Evolutionary conservation across 64 coral and sea anemone species (phyloP).

Genomic region (Pachyseris speciosa): DNA sequence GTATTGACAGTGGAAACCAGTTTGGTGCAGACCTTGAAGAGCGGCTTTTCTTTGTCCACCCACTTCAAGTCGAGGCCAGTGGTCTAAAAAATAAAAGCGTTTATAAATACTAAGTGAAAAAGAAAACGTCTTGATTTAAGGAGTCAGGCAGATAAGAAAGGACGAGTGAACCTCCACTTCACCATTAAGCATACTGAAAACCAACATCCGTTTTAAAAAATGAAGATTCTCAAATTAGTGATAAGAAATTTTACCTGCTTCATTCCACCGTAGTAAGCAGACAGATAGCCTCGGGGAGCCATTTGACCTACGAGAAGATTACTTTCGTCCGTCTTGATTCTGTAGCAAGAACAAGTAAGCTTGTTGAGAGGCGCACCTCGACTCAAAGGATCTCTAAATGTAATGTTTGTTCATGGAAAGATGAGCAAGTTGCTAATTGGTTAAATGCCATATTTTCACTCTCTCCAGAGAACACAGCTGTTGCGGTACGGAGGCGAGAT

Average conservation of each 20-base stretch:
- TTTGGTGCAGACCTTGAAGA: conserved; percentile 83
- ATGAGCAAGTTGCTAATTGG: too few relatives aligned
- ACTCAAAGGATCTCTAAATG: background rate
- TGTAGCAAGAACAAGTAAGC: background rate
- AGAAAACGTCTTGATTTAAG: background rate
- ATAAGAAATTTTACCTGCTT: conserved; percentile 59
- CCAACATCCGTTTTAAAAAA: too few relatives aligned
- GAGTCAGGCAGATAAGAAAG: too few relatives aligned
- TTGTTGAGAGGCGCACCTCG: background rate
- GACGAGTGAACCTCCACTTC: too few relatives aligned
- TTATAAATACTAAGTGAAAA: too few relatives aligned
- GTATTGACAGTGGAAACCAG: conserved; percentile 92
- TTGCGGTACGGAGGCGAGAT: too few relatives aligned
- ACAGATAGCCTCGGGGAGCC: conserved; percentile 87
- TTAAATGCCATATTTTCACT: too few relatives aligned
- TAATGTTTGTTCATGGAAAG: too few relatives aligned
- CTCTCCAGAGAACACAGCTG: too few relatives aligned
- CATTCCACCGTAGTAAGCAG: conserved; percentile 69
- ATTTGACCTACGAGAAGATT: conserved; percentile 66
- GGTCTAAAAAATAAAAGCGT: conserved; percentile 61
- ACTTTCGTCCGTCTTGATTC: conserved; percentile 66
- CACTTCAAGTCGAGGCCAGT: conserved; percentile 93
- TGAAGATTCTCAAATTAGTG: too few relatives aligned
- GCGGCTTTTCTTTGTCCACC: conserved; percentile 89
- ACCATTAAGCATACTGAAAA: too few relatives aligned